A percentile compares a stretch with the other conserved stretches of the same genome.
phyloP scores from a whole-genome alignment of 64 coral and sea anemone species.

The Acropora tenuis region DNA sequence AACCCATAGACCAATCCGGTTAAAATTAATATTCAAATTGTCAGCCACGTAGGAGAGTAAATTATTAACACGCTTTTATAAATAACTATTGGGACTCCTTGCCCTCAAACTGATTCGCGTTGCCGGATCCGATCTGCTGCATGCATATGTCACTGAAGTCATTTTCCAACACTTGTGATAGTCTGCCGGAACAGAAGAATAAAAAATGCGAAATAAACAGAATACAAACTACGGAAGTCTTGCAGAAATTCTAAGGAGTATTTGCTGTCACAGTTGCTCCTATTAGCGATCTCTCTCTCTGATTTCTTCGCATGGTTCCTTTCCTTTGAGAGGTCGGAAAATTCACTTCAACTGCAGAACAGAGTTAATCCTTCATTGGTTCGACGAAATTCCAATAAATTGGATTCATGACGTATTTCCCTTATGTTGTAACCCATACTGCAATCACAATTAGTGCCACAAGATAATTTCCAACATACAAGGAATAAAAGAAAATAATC shows the following conservation, averaged over 20 bases:
- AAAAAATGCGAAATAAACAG: background rate
- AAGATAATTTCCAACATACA: slow-evolving; percentile 67
- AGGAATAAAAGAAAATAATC: slow-evolving; percentile 44
- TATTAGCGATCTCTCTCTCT: background rate
- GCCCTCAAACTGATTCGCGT: too few relatives aligned
- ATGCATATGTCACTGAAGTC: too few relatives aligned
- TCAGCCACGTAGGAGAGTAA: too few relatives aligned
- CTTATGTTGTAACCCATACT: slow-evolving; percentile 56
- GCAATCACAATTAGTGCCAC: slow-evolving; percentile 55
- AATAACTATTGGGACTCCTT: too few relatives aligned
- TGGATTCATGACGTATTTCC: background rate
- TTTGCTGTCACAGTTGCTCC: background rate
- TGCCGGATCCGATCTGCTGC: too few relatives aligned
- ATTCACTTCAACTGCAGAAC: background rate
- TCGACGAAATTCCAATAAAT: background rate
- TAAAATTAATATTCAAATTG: too few relatives aligned
- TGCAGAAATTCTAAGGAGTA: background rate
- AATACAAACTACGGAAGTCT: background rate
- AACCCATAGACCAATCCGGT: too few relatives aligned
- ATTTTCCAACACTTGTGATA: too few relatives aligned
- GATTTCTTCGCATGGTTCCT: too few relatives aligned
- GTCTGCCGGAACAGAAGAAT: too few relatives aligned
- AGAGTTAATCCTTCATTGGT: background rate
- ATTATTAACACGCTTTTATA: too few relatives aligned
- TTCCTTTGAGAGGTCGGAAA: too few relatives aligned